Conservation (phyloP, 53 echinoderm and acorn worm species). For the Glandiceps talaboti region DNA sequence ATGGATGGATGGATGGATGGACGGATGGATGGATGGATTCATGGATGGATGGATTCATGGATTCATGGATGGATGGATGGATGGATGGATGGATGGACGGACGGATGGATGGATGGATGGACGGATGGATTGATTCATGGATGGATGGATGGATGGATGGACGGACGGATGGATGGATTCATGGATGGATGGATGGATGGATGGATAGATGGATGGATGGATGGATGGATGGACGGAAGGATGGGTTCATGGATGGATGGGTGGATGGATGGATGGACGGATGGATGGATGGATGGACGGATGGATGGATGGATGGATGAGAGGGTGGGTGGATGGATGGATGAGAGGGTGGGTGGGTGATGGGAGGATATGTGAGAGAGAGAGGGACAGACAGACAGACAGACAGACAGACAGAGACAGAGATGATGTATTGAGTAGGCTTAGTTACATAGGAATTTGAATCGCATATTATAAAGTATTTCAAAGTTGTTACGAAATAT, state of each 20-base stretch:
- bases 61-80: neutral
- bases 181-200: neutral
- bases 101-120: neutral
- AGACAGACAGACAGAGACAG: neutral
- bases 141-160: neutral
- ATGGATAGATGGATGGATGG: neutral
- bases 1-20: neutral
- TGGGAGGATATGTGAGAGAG: no score
- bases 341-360: neutral
- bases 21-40: neutral
- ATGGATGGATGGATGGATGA: neutral
- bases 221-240: neutral
- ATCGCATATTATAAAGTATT: no score
- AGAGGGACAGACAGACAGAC: neutral
- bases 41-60: neutral
- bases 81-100: neutral
- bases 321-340: neutral
- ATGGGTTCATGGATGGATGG: neutral
- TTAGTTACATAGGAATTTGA: no score
- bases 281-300: neutral
- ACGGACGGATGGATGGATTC: neutral
- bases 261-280: neutral
- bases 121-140: neutral
- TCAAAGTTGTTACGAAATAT: no score
- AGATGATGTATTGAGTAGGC: no score